These are phyloP conservation scores for Brachystomella parvula DNA, from an alignment of 1,140 invertebrate species.

Conservation along the genomic window DNA sequence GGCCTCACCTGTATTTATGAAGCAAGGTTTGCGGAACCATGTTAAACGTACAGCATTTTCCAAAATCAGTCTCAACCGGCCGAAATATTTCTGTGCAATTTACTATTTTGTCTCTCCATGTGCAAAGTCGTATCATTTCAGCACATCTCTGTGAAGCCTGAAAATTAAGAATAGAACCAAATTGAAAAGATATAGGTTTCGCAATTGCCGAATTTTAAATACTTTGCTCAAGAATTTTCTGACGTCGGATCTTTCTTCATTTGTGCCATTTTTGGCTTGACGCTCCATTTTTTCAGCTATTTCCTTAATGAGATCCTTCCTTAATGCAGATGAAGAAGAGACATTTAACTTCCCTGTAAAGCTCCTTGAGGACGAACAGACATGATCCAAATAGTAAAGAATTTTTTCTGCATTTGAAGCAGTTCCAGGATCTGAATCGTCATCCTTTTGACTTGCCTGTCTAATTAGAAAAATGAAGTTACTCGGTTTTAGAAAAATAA, in stretches of 20 bases:
- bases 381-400: conserved; percentile 33
- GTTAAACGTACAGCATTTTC: conserved; percentile 73
- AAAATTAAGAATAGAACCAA: conserved; percentile 4
- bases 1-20: conserved; percentile 14
- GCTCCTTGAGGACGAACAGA: conserved; percentile 29
- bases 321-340: conserved; percentile 6
- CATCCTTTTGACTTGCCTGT: not conserved
- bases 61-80: conserved; percentile 69
- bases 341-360: conserved; percentile 33
- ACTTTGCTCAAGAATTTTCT: conserved; percentile 4
- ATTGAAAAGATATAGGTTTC: conserved; percentile 2
- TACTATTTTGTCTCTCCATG: conserved; percentile 27
- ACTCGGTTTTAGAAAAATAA: not conserved
- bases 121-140: conserved; percentile 31
- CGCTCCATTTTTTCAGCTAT: not conserved
- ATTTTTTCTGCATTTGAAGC: conserved; percentile 6
- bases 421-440: not conserved
- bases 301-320: not conserved
- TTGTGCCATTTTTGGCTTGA: not conserved
- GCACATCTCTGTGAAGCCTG: conserved; percentile 31
- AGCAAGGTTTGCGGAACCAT: conserved; percentile 40
- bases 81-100: conserved; percentile 63
- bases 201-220: too few relatives aligned
- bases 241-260: conserved; percentile 13
- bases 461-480: not conserved